Evolutionary conservation across 2,888 invertebrate species (phyloP), one percentile per base, ranked within the genome.

Genomic region (Athetis lepigone): DNA sequence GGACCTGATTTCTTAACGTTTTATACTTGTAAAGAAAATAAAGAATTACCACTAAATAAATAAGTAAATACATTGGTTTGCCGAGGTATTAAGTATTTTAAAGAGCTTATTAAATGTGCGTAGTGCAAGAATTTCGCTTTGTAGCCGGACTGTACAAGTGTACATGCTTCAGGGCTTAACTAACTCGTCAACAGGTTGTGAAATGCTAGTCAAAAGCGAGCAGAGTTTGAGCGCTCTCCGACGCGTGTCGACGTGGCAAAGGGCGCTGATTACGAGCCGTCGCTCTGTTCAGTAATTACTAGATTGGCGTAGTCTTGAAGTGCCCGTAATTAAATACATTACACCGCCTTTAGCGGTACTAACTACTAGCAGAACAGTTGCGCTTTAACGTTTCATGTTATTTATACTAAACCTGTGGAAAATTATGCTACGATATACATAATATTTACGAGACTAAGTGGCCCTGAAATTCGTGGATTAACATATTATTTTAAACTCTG

Each of bases 141-240:
- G 87, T 91, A 81, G 72, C 85, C 78, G 77, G 83, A 87, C 81
- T 85, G 81, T 83, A 85, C 85, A 79, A 86, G 84, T 51, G 83
- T 84, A 84, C 84, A 79, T 87, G 85, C 87, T 88, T 83, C 85
- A 87, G 86, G 88, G 89, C 85, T 91, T 87, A 87, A 90, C 90
- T 90, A 88, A 92, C 89, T 90, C 86, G 91, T 93, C 92, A 94
- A 94, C 93, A 94, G 93, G 93, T 94, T 91, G 92, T 90, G 89
- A 92, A 94, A 92, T 92, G 86, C 84, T 80, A 89, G 86, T 92
- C 88, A 89, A 92, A 92, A 89, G 92, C 88, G 83, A 81, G 80
- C 86, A 80, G 85, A 86, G 88, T 88, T 85, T 82, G 81, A 89
- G 88, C 88, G 88, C 89, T 87, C 90, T 88, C 85, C 79, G 86